Evolutionary conservation across 2,888 invertebrate species (phyloP).

Genomic region (Thymelicus lineola): DNA sequence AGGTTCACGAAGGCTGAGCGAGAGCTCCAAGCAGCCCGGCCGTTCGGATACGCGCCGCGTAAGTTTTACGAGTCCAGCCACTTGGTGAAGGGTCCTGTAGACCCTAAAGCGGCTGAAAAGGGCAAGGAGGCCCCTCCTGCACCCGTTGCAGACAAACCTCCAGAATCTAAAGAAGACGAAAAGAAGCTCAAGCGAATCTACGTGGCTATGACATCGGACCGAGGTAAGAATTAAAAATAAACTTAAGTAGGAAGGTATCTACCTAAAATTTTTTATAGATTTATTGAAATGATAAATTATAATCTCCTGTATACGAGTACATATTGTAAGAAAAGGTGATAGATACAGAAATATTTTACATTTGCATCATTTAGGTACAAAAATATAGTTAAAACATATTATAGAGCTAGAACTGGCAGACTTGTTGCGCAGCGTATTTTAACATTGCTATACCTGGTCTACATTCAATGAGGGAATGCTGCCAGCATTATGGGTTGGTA

Average conservation of each 20-base stretch:
- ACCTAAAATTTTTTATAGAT: too few relatives aligned
- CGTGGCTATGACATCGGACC: conserved; percentile 90
- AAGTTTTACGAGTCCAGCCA: conserved; percentile 86
- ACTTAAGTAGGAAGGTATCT: not conserved
- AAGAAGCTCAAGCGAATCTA: conserved; percentile 74
- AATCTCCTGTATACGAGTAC: too few relatives aligned
- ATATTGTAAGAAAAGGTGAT: too few relatives aligned
- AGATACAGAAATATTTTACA: too few relatives aligned
- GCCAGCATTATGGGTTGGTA: too few relatives aligned
- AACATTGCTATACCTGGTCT: too few relatives aligned
- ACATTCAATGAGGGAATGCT: too few relatives aligned
- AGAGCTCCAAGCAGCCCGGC: conserved; percentile 88
- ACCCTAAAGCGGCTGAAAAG: conserved; percentile 48
- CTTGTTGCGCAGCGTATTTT: too few relatives aligned
- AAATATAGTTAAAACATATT: too few relatives aligned
- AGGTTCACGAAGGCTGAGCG: conserved; percentile 91
- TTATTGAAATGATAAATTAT: too few relatives aligned
- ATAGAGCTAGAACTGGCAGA: too few relatives aligned
- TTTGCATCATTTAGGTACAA: too few relatives aligned
- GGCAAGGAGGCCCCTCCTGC: conserved; percentile 64
- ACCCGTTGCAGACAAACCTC: conserved; percentile 67
- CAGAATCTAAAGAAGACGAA: conserved; percentile 52
- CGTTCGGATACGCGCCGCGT: conserved; percentile 89
- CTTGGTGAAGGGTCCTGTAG: conserved; percentile 57
- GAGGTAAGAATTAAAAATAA: conserved; percentile 66